Evolutionary conservation across 2,888 invertebrate genomes (phyloP), one percentile per base, ranked within the genome.

Genomic region (Encarsia formosa): DNA sequence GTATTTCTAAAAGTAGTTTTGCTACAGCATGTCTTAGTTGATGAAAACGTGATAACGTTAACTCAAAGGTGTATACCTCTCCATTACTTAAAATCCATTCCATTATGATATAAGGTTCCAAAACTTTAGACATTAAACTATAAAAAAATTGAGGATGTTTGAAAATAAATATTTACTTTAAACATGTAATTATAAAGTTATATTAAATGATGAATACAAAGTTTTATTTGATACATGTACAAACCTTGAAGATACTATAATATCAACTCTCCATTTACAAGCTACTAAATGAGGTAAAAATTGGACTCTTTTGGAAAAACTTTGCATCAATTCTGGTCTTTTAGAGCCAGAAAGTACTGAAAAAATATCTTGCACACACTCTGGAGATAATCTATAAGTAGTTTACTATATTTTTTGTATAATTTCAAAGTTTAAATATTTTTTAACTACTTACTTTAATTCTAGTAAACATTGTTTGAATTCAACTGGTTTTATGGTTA

Each of bases 181-280:
- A 16, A n/a, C 29, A 37, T 20, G 23, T 26, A 26, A 26, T 26
- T 8, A 44, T 49, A 16, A 44, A 9, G 24, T 34, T 13, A 22
- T 23, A 43, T 38, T 19, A 37, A 32, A 35, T 39, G 24, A 19
- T n/a, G 40, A 31, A 26, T 31, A 38, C 15, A n/a, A 19, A 20
- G 16, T 9, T 43, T 23, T 37, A 29, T 29, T 19, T 20, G 11
- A 26, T 8, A 15, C 20, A 40, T 19, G 8, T 40, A 22, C 11
- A 24, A 70, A 80, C 79, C 76, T 76, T 15, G 79, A 77, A 15
- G 75, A 72, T 47, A 80, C 68, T 1, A 77, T 76, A 45, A 80
- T 76, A 59, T 80, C 78, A 23, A 80, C 74, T 22, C 77, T 73
- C 79, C 80, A 80, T 58, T 77, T 65, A 67, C 65, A 78, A 31